Evolutionary conservation across 2,113 vertebrate species (phyloP), one percentile per base, ranked within the genome.

Genomic region (Scomber scombrus): DNA sequence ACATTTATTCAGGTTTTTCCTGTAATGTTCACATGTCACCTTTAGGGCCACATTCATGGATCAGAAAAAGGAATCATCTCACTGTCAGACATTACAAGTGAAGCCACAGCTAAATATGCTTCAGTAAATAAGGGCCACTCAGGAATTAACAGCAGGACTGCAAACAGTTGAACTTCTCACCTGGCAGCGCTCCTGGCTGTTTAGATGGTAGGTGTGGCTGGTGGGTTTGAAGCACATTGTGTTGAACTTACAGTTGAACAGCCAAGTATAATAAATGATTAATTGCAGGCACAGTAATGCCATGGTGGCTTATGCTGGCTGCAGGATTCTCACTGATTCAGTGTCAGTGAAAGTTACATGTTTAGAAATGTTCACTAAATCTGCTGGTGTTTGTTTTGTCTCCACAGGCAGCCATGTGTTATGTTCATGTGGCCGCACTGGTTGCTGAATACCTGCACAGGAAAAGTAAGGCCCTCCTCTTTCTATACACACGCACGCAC

Each of bases 381-480:
- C 26, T 19, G 5, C 9, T 55, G 14, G 13, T 64, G 18, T 55
- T 23, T 60, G 23, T 70, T 57, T 71, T 90, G 75, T 93, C 29
- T 91, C 82, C 26, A 34, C 91, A 99, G 97, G 97, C 97, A 58
- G 98, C 97, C 29, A 99, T 99, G 98, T 99, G 98, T 76, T 97
- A 97, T 0, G 93, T 99, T 80, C 98, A 99, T 0, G 95, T 99
- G 45, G 97, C 97, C 68, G 97, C 97, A 0, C 93, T 99, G 0
- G 96, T 99, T 66, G 97, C 98, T 5, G 98, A 99, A 86, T 99
- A 99, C 92, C 95, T 99, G 64, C 91, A 97, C 94, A 94, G 97
- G 70, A 99, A 97, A 95, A 99, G 98, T 99, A 96, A 97, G 97
- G 51, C 29, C 7, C 19, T 26, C 12, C 46, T 3, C 1, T 34